phyloP scores from a whole-genome alignment of 2,888 invertebrate genomes.

The Catocala nupta region DNA sequence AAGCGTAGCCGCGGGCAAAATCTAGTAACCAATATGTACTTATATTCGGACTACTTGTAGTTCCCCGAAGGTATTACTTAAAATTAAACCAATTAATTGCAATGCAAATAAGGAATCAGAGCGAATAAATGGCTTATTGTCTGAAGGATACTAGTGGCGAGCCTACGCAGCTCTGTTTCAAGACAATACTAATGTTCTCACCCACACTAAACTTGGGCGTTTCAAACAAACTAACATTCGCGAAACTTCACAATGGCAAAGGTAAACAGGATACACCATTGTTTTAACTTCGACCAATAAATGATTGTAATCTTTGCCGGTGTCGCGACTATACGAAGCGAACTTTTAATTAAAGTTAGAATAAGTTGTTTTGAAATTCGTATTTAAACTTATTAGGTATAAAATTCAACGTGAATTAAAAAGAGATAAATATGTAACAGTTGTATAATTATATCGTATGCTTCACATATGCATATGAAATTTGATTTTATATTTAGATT shows the following conservation, averaged over 20 bases:
- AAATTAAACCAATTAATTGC: conserved; percentile 47
- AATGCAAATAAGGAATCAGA: conserved; percentile 56
- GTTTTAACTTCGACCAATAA: conserved; percentile 52
- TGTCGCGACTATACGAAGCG: conserved; percentile 27
- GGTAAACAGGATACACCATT: conserved; percentile 51
- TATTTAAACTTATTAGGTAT: conserved; percentile 25
- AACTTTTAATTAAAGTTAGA: conserved; percentile 51
- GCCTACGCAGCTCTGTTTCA: conserved; percentile 44
- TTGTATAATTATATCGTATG: conserved; percentile 3
- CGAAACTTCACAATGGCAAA: conserved; percentile 48
- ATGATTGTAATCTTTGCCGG: conserved; percentile 52
- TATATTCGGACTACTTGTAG: background rate
- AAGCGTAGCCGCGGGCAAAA: too few relatives aligned
- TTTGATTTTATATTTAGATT: too few relatives aligned
- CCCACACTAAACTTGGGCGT: conserved; percentile 53
- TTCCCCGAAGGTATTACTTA: conserved; percentile 19
- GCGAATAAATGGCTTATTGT: conserved; percentile 55
- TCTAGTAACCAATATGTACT: background rate
- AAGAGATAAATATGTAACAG: background rate
- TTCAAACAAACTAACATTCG: conserved; percentile 46
- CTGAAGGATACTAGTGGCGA: conserved; percentile 39
- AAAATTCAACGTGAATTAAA: conserved; percentile 5
- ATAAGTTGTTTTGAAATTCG: conserved; percentile 27
- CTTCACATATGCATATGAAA: conserved; percentile 3
- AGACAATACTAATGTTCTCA: conserved; percentile 56